phyloP scores from a whole-genome alignment of 2,888 invertebrate species.

The Doris montereyensis region DNA sequence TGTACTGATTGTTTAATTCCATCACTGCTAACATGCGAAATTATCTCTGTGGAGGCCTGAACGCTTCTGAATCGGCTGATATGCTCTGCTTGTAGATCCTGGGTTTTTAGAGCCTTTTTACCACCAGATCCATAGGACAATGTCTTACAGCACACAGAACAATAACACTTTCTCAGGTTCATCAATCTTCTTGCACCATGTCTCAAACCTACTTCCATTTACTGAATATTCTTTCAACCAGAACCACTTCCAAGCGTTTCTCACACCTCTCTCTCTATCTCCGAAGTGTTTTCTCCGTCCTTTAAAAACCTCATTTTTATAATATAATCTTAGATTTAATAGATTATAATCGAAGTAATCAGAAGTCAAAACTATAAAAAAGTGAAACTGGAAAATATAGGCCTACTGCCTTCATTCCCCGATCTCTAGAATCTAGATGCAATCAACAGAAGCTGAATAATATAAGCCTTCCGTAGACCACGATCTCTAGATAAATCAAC shows the following conservation, averaged over 20 bases:
- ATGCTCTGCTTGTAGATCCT: neutral
- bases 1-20: neutral
- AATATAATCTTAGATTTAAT: no score
- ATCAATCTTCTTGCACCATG: neutral
- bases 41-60: neutral
- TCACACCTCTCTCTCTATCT: neutral
- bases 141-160: neutral
- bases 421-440: no score
- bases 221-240: neutral
- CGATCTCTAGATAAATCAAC: no score
- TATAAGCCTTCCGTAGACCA: no score
- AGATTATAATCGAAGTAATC: no score
- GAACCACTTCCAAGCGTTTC: neutral
- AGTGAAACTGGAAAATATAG: no score
- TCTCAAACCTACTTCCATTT: neutral
- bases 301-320: no score
- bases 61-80: neutral
- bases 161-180: neutral
- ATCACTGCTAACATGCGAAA: neutral
- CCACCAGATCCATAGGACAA: neutral
- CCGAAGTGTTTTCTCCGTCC: no score
- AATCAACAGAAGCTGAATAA: no score
- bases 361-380: no score
- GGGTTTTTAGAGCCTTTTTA: neutral
- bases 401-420: no score